Base-by-base conservation (phyloP, 64 coral and sea anemone species). In the Hydrozoanthus tunicans region DNA sequence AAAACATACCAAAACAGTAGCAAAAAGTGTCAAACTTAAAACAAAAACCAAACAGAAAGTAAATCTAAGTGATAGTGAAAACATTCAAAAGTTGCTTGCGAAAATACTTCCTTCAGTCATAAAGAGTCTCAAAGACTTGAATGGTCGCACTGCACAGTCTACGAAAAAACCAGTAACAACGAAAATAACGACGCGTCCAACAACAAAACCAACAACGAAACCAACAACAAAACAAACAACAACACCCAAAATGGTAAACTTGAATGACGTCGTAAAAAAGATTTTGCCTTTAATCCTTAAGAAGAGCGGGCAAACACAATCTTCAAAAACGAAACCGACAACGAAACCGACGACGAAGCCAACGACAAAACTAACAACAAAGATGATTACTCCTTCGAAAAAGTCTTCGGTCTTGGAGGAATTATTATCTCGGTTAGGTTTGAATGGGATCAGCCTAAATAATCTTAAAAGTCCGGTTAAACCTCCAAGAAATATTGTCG, bases 91-190 rank as follows among this genome's bases (percentile, higher is more conserved):
- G 56, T 62, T 97, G 20, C 25, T 97, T 25, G 82, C 77, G 7
- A 94, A 70, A 79, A 89, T 94, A 11, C 75, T 97, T 26, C 95
- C 95, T 82, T 81, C 92, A 20, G 78, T 97, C 17, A 53, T 97
- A 43, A 91, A 77, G 68, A 97, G 81, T 24, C 73, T 97, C 7
- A 94, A 94, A 43, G 78, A 89, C 23, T 56, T 81, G 4, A n/a
- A 93, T 17, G 27, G 6, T 13, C 60, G 51, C 20, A 11, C 6
- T 26, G 27, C 58, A 17, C 9, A 57, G 52, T 64, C 56, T 81
- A 86, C 72, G 9, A 53, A 67, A 15, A 84, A 81, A n/a, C 64
- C 64, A 59, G 53, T 20, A 64, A 85, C 60, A 58, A 84, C 70
- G 9, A 94, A 83, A 91, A 79, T 79, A 64, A 94, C 80, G 8